These are phyloP conservation scores for Cardiocondyla obscurior DNA, from an alignment of 1,140 invertebrate species.

Conservation along the genomic window DNA sequence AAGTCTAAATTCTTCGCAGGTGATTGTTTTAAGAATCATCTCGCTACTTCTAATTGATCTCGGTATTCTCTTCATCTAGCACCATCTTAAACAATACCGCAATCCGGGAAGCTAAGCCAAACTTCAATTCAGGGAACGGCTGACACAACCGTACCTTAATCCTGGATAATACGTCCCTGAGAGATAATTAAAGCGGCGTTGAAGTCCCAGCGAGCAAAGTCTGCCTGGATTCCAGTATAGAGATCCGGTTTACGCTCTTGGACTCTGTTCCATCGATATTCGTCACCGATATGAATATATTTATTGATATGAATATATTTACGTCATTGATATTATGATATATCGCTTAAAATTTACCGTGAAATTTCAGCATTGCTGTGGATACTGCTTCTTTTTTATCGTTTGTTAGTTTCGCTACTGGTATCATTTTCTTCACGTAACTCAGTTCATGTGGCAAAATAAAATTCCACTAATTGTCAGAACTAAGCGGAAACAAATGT, in stretches of 20 bases:
- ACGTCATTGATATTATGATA: background rate
- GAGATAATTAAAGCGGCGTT: constrained; percentile 10
- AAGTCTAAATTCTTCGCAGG: background rate
- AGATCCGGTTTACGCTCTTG: constrained; percentile 65
- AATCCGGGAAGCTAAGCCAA: background rate
- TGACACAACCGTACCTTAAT: background rate
- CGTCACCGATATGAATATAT: constrained; percentile 24
- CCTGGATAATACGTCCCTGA: background rate
- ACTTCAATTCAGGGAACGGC: background rate
- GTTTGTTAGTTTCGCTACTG: background rate
- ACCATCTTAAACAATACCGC: background rate
- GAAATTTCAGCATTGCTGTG: background rate
- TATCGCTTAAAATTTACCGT: background rate
- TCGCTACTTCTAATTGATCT: background rate
- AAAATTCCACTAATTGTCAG: background rate
- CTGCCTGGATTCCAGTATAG: constrained; percentile 49
- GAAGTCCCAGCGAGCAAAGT: constrained; percentile 65
- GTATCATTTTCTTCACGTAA: background rate
- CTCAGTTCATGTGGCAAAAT: background rate
- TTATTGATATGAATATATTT: background rate
- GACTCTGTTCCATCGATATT: constrained; percentile 55
- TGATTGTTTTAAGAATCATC: background rate
- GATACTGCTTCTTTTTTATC: background rate
- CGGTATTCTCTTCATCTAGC: background rate
- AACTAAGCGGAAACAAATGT: background rate